Conservation (phyloP, 2,797 vertebrate species). For the Acipenser oxyrinchus region DNA sequence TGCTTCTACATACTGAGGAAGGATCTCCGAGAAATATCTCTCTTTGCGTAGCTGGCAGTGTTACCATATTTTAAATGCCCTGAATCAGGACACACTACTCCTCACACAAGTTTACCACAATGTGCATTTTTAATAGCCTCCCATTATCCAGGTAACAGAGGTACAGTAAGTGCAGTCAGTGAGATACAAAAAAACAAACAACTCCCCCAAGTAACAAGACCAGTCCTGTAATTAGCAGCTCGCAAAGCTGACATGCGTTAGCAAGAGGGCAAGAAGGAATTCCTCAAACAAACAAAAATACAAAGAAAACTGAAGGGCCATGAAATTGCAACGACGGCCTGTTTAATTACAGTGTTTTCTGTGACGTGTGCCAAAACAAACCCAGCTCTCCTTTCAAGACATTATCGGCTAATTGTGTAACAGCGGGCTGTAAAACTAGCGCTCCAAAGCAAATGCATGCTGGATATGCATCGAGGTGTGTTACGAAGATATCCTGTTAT, state of each 20-base stretch:
- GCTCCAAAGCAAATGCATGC: too few relatives aligned
- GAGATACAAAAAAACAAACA: slow-evolving; percentile 1
- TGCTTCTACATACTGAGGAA: too few relatives aligned
- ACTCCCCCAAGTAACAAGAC: slow-evolving; percentile 9
- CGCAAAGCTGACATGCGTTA: slow-evolving; percentile 47
- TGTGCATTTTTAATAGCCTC: too few relatives aligned
- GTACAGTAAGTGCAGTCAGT: background rate
- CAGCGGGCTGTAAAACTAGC: background rate
- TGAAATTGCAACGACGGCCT: background rate
- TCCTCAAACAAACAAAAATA: slow-evolving; percentile 21
- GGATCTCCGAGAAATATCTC: too few relatives aligned
- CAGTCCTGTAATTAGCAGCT: slow-evolving; percentile 48
- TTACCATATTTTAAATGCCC: too few relatives aligned
- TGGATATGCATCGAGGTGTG: too few relatives aligned
- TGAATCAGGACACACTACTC: too few relatives aligned
- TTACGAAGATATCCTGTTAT: too few relatives aligned
- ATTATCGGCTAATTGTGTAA: slow-evolving; percentile 4
- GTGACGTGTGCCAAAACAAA: slow-evolving; percentile 7
- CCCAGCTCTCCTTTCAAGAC: background rate
- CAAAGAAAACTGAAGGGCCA: background rate
- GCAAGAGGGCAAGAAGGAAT: slow-evolving; percentile 27
- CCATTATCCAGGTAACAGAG: background rate
- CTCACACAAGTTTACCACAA: too few relatives aligned
- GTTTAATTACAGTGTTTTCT: background rate
- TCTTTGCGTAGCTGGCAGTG: too few relatives aligned